A percentile compares a stretch with the other conserved stretches of the same genome.
Conservation (phyloP, 2,888 invertebrate species). For the Synergus itoensis region DNA sequence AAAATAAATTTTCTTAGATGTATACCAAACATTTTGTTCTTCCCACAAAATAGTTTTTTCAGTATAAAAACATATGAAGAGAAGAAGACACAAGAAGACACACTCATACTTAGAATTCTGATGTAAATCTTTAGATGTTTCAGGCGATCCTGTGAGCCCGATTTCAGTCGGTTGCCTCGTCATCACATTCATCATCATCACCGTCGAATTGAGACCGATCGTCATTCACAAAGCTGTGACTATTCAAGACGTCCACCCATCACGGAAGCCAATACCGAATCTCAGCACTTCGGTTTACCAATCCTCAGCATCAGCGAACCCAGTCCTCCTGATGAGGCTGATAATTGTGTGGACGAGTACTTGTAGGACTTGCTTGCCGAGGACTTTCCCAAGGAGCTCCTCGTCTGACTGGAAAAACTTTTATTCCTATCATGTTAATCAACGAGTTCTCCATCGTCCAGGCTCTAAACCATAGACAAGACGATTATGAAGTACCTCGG, state of each 20-base stretch:
- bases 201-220: slow-evolving; percentile 72
- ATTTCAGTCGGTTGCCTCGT: slow-evolving; percentile 62
- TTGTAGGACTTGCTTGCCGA: slow-evolving; percentile 79
- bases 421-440: neutral
- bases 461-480: neutral
- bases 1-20: too few relatives aligned
- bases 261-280: slow-evolving; percentile 69
- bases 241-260: slow-evolving; percentile 66
- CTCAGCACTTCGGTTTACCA: slow-evolving; percentile 85
- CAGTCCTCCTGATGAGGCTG: slow-evolving; percentile 86
- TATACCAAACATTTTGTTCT: too few relatives aligned
- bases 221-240: slow-evolving; percentile 80
- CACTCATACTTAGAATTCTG: neutral
- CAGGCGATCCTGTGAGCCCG: slow-evolving; percentile 70
- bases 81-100: neutral
- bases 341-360: slow-evolving; percentile 81
- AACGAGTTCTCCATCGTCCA: neutral
- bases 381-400: slow-evolving; percentile 75
- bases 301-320: slow-evolving; percentile 90
- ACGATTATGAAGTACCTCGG: slow-evolving; percentile 26
- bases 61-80: too few relatives aligned
- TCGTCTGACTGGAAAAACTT: slow-evolving; percentile 65
- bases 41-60: too few relatives aligned
- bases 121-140: slow-evolving; percentile 62
- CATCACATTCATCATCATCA: slow-evolving; percentile 76